Conservation (phyloP, 1,140 invertebrate genomes). For the Varroa destructor region DNA sequence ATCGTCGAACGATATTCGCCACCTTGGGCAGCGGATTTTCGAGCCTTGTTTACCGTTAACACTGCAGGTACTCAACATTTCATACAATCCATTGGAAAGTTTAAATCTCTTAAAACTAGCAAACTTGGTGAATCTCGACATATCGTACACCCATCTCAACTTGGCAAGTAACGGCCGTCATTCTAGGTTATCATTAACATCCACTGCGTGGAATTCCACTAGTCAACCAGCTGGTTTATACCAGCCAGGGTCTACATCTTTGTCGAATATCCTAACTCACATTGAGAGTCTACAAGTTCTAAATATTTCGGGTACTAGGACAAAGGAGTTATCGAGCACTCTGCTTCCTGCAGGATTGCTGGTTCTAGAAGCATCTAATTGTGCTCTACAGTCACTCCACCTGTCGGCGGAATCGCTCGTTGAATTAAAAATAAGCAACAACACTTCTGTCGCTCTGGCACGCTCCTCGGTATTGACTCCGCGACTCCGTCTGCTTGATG, state of each 20-base stretch:
- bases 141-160: neutral
- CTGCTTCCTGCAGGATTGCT: neutral
- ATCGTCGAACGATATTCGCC: neutral
- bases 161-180: neutral
- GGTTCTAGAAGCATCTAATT: neutral
- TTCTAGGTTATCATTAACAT: too few relatives aligned
- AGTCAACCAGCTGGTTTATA: too few relatives aligned
- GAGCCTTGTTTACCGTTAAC: neutral
- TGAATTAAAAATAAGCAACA: constrained; percentile 17
- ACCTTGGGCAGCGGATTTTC: neutral
- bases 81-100: neutral
- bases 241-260: too few relatives aligned
- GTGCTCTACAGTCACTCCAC: neutral
- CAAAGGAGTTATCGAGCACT: constrained; percentile 1
- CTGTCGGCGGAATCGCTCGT: neutral
- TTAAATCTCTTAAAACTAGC: neutral
- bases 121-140: neutral
- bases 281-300: neutral
- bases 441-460: neutral
- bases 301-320: neutral
- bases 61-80: constrained; percentile 10
- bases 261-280: too few relatives aligned
- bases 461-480: neutral
- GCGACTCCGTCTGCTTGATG: neutral
- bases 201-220: too few relatives aligned